Evolutionary conservation across 2,113 vertebrate genomes (phyloP).

Genomic region (Anarhynchus alexandrinus): DNA sequence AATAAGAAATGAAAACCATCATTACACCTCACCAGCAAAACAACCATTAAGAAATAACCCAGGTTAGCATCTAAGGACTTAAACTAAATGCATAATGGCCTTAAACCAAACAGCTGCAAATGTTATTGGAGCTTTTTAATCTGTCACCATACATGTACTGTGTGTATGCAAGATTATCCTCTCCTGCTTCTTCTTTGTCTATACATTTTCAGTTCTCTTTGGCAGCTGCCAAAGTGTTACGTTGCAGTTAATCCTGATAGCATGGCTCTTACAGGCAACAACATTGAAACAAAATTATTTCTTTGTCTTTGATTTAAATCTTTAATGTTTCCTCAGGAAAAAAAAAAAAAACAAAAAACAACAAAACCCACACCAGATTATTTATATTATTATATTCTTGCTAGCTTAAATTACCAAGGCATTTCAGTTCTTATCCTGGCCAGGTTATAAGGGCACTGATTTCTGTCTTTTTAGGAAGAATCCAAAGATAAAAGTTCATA

Average conservation of each 20-base stretch:
- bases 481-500: neutral
- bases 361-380: neutral
- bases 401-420: neutral
- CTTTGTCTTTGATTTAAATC: neutral
- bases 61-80: neutral
- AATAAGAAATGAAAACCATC: neutral
- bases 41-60: neutral
- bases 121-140: rapidly evolving
- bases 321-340: neutral
- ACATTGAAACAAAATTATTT: neutral
- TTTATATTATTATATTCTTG: neutral
- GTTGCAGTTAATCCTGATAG: neutral
- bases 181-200: neutral
- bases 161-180: neutral
- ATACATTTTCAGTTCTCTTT: neutral
- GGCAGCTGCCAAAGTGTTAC: neutral
- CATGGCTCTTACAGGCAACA: neutral
- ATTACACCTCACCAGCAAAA: neutral
- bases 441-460: neutral
- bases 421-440: neutral
- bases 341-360: neutral
- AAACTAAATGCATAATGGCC: neutral
- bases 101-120: neutral
- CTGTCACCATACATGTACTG: neutral
- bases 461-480: neutral